Conservation (phyloP, 2,113 vertebrate species). For the Orycteropus afer region DNA sequence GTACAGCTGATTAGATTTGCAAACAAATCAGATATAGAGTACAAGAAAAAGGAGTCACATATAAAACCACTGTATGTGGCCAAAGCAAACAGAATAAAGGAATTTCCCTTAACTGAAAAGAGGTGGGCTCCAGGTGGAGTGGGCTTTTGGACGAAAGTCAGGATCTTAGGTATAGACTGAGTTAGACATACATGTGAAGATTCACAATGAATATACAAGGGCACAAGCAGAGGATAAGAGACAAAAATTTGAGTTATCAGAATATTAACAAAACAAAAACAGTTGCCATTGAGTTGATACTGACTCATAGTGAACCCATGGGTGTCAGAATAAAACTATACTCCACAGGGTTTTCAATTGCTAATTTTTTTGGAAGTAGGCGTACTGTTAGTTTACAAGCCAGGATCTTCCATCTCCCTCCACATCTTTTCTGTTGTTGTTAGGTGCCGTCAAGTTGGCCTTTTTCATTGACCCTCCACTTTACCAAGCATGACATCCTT, state of each 20-base stretch:
- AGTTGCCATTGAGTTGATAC: no score
- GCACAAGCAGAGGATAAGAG: background rate
- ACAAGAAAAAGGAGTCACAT: background rate
- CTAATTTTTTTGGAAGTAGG: no score
- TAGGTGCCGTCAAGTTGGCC: no score
- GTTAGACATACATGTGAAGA: no score
- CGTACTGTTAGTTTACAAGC: background rate
- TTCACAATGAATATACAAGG: background rate
- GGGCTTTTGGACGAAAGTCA: background rate
- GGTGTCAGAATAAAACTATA: no score
- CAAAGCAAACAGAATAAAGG: background rate
- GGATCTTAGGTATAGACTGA: background rate
- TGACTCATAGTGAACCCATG: no score
- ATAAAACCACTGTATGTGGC: background rate
- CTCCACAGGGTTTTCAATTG: background rate
- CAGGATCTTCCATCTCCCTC: background rate
- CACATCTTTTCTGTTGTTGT: no score
- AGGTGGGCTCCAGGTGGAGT: background rate
- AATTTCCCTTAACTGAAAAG: conserved; percentile 23
- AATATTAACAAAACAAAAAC: background rate
- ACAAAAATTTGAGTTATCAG: background rate
- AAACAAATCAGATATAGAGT: background rate
- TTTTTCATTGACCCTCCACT: no score
- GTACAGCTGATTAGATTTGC: background rate
- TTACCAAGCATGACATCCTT: no score